Evolutionary conservation across 23 tunicate genomes (phyloP), one percentile per base, ranked within the genome.

Genomic region (Clavelina lepadiformis): DNA sequence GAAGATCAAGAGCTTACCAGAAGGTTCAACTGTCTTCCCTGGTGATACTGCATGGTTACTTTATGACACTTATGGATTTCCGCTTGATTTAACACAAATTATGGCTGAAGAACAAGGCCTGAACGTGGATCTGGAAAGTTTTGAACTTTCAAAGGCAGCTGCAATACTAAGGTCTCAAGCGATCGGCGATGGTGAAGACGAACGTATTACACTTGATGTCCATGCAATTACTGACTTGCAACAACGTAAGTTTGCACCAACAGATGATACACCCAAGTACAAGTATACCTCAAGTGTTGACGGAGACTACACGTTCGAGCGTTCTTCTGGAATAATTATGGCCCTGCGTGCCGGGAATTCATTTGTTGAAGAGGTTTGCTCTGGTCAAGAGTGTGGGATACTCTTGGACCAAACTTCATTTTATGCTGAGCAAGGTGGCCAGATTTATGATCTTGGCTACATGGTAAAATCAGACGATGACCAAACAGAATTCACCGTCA

Each of bases 351-450:
- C 38, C 33, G 79, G 74, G 28, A 91, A 91, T 53, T 51, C 51
- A 53, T 93, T 93, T 71, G 93, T 83, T 5, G 53, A 68, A 22
- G 33, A 27, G n/a, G 80, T 65, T 31, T 3, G 51, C 23, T 38
- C 88, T 24, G 97, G 97, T 27, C 50, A 28, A 13, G 73, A 71
- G 44, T 89, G 97, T 58, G 98, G 98, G 6, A 45, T 93, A 11
- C 3, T 93, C 30, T 78, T 93, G 35, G 98, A 93, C 70, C 33
- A 36, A 15, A 93, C 98, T 19, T 79, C 55, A 21, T 93, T 93
- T 35, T 93, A 93, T 61, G 91, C 98, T 30, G 98, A 93, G 59
- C 98, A 93, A 38, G 98, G 98, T 38, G 98, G 98, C 3, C 98
- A 93, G 49, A 73, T 93, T 1, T 93, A 58, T 74, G 98, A 93